Evolutionary conservation across 2,888 invertebrate genomes (phyloP).

Genomic region (Drosophila kanekoi): DNA sequence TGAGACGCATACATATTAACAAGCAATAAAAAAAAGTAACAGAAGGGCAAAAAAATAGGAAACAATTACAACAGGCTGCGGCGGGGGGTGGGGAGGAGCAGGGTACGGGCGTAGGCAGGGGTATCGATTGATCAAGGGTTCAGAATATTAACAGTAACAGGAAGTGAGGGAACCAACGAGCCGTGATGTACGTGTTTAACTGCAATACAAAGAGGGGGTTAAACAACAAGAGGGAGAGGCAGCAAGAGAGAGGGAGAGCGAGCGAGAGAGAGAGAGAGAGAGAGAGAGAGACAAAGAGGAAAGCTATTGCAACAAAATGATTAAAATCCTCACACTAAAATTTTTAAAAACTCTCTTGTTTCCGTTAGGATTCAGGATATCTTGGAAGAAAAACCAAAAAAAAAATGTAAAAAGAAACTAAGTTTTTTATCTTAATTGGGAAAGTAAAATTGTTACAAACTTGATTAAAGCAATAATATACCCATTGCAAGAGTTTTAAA

Average conservation of each 20-base stretch:
- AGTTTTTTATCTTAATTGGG: too few relatives aligned
- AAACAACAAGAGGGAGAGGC: not conserved
- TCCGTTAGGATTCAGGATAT: too few relatives aligned
- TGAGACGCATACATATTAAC: constrained; percentile 51
- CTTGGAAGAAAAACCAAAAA: too few relatives aligned
- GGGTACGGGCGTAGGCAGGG: not conserved
- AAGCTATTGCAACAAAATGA: too few relatives aligned
- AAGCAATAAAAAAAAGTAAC: constrained; percentile 20
- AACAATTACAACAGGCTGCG: not conserved
- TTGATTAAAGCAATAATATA: not conserved
- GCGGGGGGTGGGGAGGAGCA: not conserved
- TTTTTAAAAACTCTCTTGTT: too few relatives aligned
- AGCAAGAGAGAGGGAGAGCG: constrained; percentile 1
- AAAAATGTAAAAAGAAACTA: too few relatives aligned
- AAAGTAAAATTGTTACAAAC: not conserved
- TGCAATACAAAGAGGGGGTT: not conserved
- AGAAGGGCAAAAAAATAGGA: constrained; percentile 1
- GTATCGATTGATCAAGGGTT: constrained; percentile 35
- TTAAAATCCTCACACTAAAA: too few relatives aligned
- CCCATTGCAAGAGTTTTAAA: not conserved
- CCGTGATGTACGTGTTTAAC: constrained; percentile 36
- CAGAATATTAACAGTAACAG: constrained; percentile 35
- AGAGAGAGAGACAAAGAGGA: too few relatives aligned
- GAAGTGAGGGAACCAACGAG: constrained; percentile 44
- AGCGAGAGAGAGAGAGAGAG: not conserved